Evolutionary conservation across 2,797 vertebrate genomes (phyloP).

Genomic region (Hephaestus fuliginosus): DNA sequence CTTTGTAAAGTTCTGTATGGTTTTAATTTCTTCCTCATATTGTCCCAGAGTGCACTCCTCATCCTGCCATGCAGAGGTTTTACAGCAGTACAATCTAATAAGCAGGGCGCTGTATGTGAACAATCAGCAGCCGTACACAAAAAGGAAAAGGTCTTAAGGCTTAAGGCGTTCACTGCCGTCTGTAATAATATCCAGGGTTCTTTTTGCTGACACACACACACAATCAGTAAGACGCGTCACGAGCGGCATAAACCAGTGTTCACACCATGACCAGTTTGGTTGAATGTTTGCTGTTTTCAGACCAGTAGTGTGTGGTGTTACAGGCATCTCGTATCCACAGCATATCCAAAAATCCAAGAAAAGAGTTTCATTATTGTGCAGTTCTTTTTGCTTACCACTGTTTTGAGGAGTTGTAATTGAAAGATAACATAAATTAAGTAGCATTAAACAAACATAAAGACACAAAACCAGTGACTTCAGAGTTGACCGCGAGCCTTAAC

Average conservation of each 20-base stretch:
- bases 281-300: background rate
- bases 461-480: constrained; percentile 8
- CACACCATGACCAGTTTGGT: background rate
- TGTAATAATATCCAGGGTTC: constrained; percentile 16
- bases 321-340: background rate
- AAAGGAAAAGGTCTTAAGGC: constrained; percentile 23
- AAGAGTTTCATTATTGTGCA: background rate
- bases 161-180: constrained; percentile 25
- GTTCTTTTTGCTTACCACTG: constrained; percentile 7
- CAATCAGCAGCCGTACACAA: constrained; percentile 30
- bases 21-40: constrained; percentile 25
- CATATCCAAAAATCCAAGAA: background rate
- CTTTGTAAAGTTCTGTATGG: constrained; percentile 4
- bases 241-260: background rate
- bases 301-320: background rate
- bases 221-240: background rate
- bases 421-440: background rate
- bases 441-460: constrained; percentile 3
- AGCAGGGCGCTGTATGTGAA: constrained; percentile 35
- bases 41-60: constrained; percentile 42
- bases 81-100: constrained; percentile 30
- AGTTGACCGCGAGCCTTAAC: constrained; percentile 20
- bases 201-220: constrained; percentile 4
- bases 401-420: constrained; percentile 22
- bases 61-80: constrained; percentile 14